A percentile compares a stretch with the other conserved stretches of the same genome.
Conservation (phyloP, 2,113 vertebrate genomes). For the Ptychochromis oligacanthus region DNA sequence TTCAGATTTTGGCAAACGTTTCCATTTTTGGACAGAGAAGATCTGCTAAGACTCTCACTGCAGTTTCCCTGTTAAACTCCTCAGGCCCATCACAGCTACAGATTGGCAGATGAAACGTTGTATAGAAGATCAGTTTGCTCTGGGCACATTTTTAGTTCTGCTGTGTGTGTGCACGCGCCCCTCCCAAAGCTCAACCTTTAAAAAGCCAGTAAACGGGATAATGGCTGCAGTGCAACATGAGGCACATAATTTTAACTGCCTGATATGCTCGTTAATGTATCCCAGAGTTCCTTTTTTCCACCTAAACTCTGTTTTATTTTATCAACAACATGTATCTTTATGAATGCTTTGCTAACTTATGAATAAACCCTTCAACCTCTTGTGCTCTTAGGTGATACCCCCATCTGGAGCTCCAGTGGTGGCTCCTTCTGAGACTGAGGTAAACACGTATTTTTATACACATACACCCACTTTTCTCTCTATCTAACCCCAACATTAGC, state of each 20-base stretch:
- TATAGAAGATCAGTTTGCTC: slow-evolving; percentile 13
- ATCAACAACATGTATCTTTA: not conserved
- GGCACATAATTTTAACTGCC: not conserved
- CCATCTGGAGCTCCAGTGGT: slow-evolving; percentile 30
- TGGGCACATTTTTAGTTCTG: slow-evolving; percentile 32
- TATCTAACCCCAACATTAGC: not conserved
- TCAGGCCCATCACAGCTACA: not conserved
- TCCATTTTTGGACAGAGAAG: slow-evolving; percentile 6
- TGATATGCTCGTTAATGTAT: not conserved
- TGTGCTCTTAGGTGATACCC: slow-evolving; percentile 26
- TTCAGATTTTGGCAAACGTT: slow-evolving; percentile 6
- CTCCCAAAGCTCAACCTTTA: slow-evolving; percentile 23
- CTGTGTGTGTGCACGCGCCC: not conserved
- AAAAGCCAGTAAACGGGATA: not conserved
- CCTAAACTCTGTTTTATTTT: not conserved
- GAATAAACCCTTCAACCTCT: not conserved
- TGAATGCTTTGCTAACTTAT: not conserved
- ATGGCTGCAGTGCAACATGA: not conserved
- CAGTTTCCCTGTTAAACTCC: not conserved
- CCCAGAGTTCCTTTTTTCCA: not conserved
- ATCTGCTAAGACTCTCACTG: not conserved
- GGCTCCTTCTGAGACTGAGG: slow-evolving; percentile 45
- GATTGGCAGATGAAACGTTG: not conserved
- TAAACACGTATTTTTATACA: slow-evolving; percentile 19
- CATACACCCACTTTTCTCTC: not conserved